phyloP scores from a whole-genome alignment of 2,888 invertebrate species.

The Sipha maydis region DNA sequence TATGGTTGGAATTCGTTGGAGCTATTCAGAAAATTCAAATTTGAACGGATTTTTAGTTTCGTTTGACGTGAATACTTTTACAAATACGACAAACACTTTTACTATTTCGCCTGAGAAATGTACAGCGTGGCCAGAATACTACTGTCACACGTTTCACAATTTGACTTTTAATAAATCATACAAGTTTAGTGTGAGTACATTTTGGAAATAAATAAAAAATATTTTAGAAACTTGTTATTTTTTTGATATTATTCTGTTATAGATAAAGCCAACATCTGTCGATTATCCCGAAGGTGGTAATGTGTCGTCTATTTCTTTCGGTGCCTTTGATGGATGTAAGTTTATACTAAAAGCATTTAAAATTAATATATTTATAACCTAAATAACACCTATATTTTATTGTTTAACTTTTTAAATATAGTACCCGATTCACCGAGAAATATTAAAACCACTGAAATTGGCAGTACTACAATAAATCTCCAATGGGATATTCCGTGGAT shows the following conservation, averaged over 20 bases:
- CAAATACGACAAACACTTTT: neutral
- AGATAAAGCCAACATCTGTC: neutral
- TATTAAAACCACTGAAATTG: neutral
- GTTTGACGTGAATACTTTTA: neutral
- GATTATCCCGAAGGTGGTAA: conserved; percentile 8
- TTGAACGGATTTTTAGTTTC: conserved; percentile 31
- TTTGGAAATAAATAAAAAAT: neutral
- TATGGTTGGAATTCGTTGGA: conserved; percentile 24
- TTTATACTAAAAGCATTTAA: neutral
- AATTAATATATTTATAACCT: neutral
- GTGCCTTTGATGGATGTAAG: conserved; percentile 13
- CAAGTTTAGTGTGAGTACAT: conserved; percentile 7
- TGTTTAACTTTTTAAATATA: neutral
- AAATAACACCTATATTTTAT: no score
- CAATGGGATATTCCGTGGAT: conserved; percentile 29
- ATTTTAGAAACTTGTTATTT: neutral
- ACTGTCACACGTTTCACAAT: conserved; percentile 20
- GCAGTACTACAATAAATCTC: neutral
- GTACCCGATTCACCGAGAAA: conserved; percentile 12
- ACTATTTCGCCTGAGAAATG: conserved; percentile 1
- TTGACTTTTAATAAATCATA: neutral
- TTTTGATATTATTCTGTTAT: neutral
- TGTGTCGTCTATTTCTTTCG: neutral
- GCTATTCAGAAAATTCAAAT: neutral
- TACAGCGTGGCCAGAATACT: conserved; percentile 24